Evolutionary conservation across 2,888 invertebrate species (phyloP), one percentile per base, ranked within the genome.

Genomic region (Agrotis clavis): DNA sequence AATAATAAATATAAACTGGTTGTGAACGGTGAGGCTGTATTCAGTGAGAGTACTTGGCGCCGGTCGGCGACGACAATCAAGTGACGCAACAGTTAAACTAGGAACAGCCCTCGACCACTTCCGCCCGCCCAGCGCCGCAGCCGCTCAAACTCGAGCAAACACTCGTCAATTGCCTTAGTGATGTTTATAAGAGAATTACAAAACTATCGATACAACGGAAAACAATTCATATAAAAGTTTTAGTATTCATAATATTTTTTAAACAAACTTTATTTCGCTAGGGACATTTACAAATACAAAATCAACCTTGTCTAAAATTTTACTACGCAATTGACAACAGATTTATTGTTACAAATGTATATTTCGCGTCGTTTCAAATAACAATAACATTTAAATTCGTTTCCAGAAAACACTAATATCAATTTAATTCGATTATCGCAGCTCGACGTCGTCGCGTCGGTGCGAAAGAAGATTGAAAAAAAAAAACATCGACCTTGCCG

Each of bases 1-100:
- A 84, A 79, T 79, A 81, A 86, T 79, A 77, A 78, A 74, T 70
- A 83, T 67, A 69, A 78, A 69, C 48, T 70, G 54, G 73, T 73
- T 65, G 71, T 64, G 25, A 59, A 67, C 30, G 19, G 54, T n/a
- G 69, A 51, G 41, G 75, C 77, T 81, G 81, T 76, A 81, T 83
- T 81, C 75, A 82, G 82, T 81, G 72, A 75, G 79, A 81, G 81
- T 83, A 83, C 81, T 85, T 74, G 82, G 77, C 81, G 82, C 77
- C 74, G 79, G 79, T 82, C 79, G 83, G 77, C 79, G 86, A 86
- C 88, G 89, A 94, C 93, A 93, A 94, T 94, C 94, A 94, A 92
- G 88, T 89, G 92, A 92, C 91, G 95, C 95, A 95, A 95, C 95
- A 95, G 96, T 95, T 95, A 94, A 92, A 93, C 92, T 92, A 90